A percentile compares a stretch with the other conserved stretches of the same genome.
These are phyloP conservation scores for Nettapus auritus DNA, from an alignment of 2,113 vertebrate genomes.

Conservation along the genomic window DNA sequence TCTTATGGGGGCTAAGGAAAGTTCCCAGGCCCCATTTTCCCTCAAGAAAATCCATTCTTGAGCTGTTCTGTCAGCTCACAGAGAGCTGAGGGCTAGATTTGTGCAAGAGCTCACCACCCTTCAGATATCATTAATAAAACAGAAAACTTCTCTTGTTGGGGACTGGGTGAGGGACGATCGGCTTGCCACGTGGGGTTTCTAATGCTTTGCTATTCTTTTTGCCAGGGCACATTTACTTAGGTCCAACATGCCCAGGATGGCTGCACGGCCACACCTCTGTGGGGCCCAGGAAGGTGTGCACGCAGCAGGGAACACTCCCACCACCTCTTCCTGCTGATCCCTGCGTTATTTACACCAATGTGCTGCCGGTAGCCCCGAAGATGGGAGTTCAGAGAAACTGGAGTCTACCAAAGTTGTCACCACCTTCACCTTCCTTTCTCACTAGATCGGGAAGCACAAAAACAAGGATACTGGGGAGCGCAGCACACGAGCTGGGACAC, in stretches of 20 bases:
- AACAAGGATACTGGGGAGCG: background rate
- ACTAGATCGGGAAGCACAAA: background rate
- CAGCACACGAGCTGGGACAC: background rate
- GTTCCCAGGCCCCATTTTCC: background rate
- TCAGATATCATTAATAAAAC: background rate
- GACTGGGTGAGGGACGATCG: background rate
- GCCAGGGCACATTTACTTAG: background rate
- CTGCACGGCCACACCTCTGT: fast-evolving
- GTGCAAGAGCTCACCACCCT: background rate
- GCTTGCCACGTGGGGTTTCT: background rate
- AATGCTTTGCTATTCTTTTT: background rate
- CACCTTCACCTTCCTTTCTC: background rate
- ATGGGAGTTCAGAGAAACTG: background rate
- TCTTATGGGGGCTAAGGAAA: background rate
- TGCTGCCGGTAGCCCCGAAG: fast-evolving
- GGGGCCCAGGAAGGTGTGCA: background rate
- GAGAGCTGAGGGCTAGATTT: background rate
- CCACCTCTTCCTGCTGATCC: background rate
- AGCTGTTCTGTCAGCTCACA: background rate
- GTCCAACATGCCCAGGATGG: background rate
- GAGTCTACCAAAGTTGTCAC: background rate
- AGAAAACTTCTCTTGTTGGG: background rate
- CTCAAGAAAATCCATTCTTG: fast-evolving
- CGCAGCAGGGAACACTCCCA: background rate
- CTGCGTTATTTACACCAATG: background rate